Base-by-base conservation (phyloP, 1,140 invertebrate genomes). In the Caenorhabditis inopinata region DNA sequence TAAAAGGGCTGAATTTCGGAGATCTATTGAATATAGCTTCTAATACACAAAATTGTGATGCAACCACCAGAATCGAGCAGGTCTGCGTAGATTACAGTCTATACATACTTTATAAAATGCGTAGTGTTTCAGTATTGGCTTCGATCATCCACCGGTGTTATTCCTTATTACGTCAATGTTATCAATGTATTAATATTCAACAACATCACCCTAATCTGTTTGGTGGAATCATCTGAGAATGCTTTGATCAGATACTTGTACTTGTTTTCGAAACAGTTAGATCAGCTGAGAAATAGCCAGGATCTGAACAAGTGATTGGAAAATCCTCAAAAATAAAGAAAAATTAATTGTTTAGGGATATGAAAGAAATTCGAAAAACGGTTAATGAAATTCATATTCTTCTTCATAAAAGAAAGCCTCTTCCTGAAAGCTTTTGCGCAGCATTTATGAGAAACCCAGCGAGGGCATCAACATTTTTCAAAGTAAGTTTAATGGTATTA, bases 131-230 rank as follows among this genome's bases (percentile, higher is more conserved):
- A 62, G 53, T 62, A 32, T n/a, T 62, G 53, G 53, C 53, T 62
- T n/a, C 53, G 53, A 32, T 62, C 53, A 16, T 32, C 53, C 27
- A 62, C 53, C 1, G 53, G 53, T 16, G 14, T 62, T 12, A 62
- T 62, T 23, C 53, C 53, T 9, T 62, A 62, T 62, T 62, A 62
- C 35, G 53, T 62, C 27, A 62, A 62, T 62, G 53, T 62, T 62
- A 62, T 62, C 53, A 62, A 29, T 62, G 53, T 29, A n/a, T 32
- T 16, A 6, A n/a, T 62, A n/a, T 62, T 62, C 53, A 62, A 62
- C 29, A 62, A 62, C 23, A 62, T 32, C 27, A 62, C 53, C 29
- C 35, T 62, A 35, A 14, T 62, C 27, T 62, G 53, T 62, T 29
- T 62, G 2, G 53, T 62, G 27, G 53, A 62, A 62, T 62, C 53